Evolutionary conservation across 1,140 invertebrate genomes (phyloP), one percentile per base, ranked within the genome.

Genomic region (Hyposmocoma kahamanoa): DNA sequence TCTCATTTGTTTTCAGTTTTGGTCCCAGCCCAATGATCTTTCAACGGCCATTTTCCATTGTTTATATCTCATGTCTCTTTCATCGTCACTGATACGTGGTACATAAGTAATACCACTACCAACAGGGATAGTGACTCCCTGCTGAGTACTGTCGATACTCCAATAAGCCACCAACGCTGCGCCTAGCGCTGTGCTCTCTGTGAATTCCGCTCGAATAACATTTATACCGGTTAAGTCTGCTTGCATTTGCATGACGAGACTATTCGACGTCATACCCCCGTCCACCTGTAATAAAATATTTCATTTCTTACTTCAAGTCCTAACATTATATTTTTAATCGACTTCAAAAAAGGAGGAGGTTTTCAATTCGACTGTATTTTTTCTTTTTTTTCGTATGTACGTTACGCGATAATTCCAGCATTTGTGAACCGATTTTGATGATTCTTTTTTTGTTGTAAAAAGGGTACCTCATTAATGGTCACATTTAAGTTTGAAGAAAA

Each of bases 251-350:
- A 98, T 94, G 8, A 98, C 88, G 3, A 95, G 84, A 56, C 90
- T 89, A 70, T 98, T 98, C 0, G 90, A 89, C 0, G 96, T 96
- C 96, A 98, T 94, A 19, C 97, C 97, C 15, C 97, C 97, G 75
- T 98, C 97, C 1, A 98, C 96, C 84, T 93, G 88, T 9, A 81
- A 15, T 28, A 28, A 44, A 15, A 30, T 36, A 36, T n/a, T n/a
- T n/a, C n/a, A n/a, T n/a, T n/a, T n/a, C n/a, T n/a, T n/a, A n/a
- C n/a, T n/a, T n/a, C n/a, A n/a, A n/a, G n/a, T n/a, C n/a, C n/a
- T n/a, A n/a, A n/a, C n/a, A n/a, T n/a, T n/a, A n/a, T n/a, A n/a
- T n/a, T n/a, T n/a, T n/a, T n/a, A n/a, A n/a, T n/a, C n/a, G n/a
- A n/a, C n/a, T n/a, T n/a, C n/a, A n/a, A n/a, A n/a, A n/a, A n/a